Percentiles rank a stretch among this genome's conserved stretches.
phyloP scores from a whole-genome alignment of 2,797 vertebrate species.

The Gymnothorax reevesii region DNA sequence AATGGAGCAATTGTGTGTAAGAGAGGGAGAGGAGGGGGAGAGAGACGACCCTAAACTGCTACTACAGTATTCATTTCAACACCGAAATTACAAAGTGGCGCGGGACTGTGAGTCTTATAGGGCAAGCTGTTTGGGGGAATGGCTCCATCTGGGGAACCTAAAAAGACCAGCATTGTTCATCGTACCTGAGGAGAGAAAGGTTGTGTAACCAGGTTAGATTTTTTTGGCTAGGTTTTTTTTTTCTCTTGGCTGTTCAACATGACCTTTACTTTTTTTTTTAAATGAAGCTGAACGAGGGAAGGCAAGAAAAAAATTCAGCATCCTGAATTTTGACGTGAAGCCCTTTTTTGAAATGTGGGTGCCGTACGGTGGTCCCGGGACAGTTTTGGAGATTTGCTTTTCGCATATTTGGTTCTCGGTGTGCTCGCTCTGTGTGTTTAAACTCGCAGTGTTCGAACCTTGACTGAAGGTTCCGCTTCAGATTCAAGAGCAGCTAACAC shows the following conservation, averaged over 20 bases:
- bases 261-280: neutral
- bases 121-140: conserved; percentile 28
- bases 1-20: conserved; percentile 75
- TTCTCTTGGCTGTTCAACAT: neutral
- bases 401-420: neutral
- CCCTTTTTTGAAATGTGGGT: neutral
- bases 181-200: neutral
- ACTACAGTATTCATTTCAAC: conserved; percentile 42
- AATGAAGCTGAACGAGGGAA: neutral
- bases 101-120: conserved; percentile 32
- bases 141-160: conserved; percentile 29
- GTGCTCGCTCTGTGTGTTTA: neutral
- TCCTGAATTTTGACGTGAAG: neutral
- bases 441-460: neutral
- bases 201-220: neutral
- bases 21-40: conserved; percentile 11
- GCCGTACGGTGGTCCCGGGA: no score
- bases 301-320: neutral
- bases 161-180: conserved; percentile 38
- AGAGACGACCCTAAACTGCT: conserved; percentile 30
- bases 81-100: conserved; percentile 42
- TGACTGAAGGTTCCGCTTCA: neutral
- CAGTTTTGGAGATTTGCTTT: neutral
- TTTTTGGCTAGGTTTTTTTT: neutral
- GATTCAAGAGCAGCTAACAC: neutral